Percentiles rank a stretch among this genome's conserved stretches.
phyloP scores from a whole-genome alignment of 2,888 invertebrate species.

The Dasypolia templi region DNA sequence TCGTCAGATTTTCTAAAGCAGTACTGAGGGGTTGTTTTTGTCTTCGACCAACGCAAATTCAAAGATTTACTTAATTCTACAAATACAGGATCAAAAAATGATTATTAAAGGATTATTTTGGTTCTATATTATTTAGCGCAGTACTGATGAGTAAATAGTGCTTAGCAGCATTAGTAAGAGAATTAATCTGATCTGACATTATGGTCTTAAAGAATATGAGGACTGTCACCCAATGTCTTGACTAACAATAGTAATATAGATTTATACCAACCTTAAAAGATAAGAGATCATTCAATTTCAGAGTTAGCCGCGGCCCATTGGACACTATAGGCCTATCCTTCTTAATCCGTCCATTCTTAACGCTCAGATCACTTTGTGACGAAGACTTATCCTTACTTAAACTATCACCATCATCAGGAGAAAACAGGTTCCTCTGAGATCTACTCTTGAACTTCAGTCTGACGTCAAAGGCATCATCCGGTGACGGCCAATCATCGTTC shows the following conservation, averaged over 20 bases:
- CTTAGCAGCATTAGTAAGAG: neutral
- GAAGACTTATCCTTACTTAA: conserved; percentile 75
- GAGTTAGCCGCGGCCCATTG: conserved; percentile 83
- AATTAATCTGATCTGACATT: neutral
- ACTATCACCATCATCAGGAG: conserved; percentile 75
- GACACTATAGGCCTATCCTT: conserved; percentile 78
- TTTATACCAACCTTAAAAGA: conserved; percentile 84
- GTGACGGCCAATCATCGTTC: conserved; percentile 71
- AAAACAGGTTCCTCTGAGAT: conserved; percentile 83
- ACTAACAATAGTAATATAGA: neutral
- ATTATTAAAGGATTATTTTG: neutral
- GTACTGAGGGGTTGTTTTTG: neutral
- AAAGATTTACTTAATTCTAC: neutral
- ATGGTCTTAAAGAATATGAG: neutral
- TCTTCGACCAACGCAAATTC: too few species aligned
- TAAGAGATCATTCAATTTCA: conserved; percentile 87
- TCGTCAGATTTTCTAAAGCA: neutral
- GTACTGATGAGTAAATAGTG: neutral
- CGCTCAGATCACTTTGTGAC: conserved; percentile 76
- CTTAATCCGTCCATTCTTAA: conserved; percentile 81
- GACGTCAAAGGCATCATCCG: conserved; percentile 72
- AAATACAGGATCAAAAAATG: neutral
- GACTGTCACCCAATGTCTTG: neutral
- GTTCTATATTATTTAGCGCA: neutral
- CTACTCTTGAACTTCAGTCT: conserved; percentile 77